These are phyloP conservation scores for Hylaeus volcanicus DNA, from an alignment of 1,140 invertebrate genomes.

Conservation along the genomic window DNA sequence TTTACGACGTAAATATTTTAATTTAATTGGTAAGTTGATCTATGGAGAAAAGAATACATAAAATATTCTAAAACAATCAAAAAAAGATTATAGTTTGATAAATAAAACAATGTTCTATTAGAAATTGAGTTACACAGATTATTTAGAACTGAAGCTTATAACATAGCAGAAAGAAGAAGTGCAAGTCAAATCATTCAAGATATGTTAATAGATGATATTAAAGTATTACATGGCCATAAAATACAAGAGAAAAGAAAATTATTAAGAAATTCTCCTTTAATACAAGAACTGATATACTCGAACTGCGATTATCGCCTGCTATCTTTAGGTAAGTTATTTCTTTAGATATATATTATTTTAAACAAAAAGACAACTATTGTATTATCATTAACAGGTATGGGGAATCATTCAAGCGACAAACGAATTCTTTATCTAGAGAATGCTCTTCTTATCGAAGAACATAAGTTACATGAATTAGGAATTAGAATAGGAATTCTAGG, in stretches of 20 bases:
- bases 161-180: constrained; percentile 69
- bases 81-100: neutral
- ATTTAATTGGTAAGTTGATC: constrained; percentile 81
- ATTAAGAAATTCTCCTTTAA: constrained; percentile 68
- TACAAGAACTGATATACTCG: constrained; percentile 65
- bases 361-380: neutral
- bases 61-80: neutral
- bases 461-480: constrained; percentile 62
- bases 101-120: constrained; percentile 58
- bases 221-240: constrained; percentile 69
- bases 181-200: constrained; percentile 42
- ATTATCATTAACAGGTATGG: constrained; percentile 48
- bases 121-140: constrained; percentile 83
- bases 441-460: constrained; percentile 69
- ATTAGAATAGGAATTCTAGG: constrained; percentile 76
- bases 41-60: neutral
- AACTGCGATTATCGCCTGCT: constrained; percentile 69
- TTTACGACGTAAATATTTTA: constrained; percentile 81
- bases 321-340: constrained; percentile 60
- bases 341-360: neutral
- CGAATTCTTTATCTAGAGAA: constrained; percentile 70
- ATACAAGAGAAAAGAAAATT: constrained; percentile 64
- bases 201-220: constrained; percentile 66
- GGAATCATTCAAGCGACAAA: constrained; percentile 58
- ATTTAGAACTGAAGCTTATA: constrained; percentile 83